Evolutionary conservation across 2,113 vertebrate genomes (phyloP).

Genomic region (Urocynchramus pylzowi): DNA sequence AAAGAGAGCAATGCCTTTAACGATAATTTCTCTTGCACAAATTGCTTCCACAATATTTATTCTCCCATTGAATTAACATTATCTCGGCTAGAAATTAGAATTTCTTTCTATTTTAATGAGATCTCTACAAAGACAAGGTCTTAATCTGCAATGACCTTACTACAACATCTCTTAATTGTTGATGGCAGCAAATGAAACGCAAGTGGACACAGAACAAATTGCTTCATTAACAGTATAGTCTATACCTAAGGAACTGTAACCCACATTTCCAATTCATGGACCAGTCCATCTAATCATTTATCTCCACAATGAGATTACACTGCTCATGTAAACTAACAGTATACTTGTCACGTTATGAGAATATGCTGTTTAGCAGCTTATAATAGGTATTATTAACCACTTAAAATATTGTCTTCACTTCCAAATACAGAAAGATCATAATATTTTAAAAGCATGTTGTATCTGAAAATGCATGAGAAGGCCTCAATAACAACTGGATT

Average conservation of each 20-base stretch:
- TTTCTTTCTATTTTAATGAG: conserved; percentile 55
- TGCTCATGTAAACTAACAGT: background rate
- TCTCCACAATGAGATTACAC: conserved; percentile 28
- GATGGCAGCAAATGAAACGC: conserved; percentile 74
- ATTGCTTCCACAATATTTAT: conserved; percentile 47
- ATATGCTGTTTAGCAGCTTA: background rate
- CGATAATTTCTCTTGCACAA: background rate
- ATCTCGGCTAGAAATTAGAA: conserved; percentile 42
- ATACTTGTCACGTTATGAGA: background rate
- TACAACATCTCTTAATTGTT: conserved; percentile 59
- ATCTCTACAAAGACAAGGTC: conserved; percentile 54
- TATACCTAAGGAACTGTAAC: conserved; percentile 53
- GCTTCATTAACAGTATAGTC: conserved; percentile 69
- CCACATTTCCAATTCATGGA: conserved; percentile 52
- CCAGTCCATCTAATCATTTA: conserved; percentile 63
- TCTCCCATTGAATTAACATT: conserved; percentile 34
- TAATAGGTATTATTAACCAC: background rate
- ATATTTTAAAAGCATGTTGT: background rate
- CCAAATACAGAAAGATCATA: background rate
- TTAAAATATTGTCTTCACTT: background rate
- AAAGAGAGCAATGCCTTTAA: background rate
- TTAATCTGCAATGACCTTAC: conserved; percentile 70
- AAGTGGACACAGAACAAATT: conserved; percentile 77
- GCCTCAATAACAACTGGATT: background rate
- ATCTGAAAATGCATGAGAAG: background rate